Evolutionary conservation across 2,113 vertebrate species (phyloP), one percentile per base, ranked within the genome.

Genomic region (Struthio camelus): DNA sequence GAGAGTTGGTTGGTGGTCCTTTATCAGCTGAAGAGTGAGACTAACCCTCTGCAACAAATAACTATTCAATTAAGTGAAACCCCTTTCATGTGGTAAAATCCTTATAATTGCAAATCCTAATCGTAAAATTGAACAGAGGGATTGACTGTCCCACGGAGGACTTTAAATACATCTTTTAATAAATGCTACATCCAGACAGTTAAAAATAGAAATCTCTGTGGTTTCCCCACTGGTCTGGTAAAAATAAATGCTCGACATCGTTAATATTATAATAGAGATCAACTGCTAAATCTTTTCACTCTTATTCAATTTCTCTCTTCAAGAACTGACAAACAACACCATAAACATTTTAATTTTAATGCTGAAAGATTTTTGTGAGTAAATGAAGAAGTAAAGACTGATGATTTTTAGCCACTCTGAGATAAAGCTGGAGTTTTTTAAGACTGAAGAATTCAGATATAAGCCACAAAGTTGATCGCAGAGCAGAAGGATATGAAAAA

Each of bases 31-130:
- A 92, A 58, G 96, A 93, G 27, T 48, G 24, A 79, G 36, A n/a
- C 59, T 86, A 89, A 91, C 66, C 64, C 28, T 58, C 90, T 88
- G n/a, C n/a, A 91, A 80, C 42, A 97, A 93, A 85, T 73, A 95
- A 77, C 27, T 64, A 27, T 70, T 95, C 69, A 80, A 50, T 69
- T 67, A 95, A 80, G 16, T 51, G 7, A 95, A 88, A 67, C 11
- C 27, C 7, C 38, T 96, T 97, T 94, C 87, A 79, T 93, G 34
- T 92, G n/a, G 34, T 71, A 96, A 96, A 96, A 96, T 86, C 70
- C 77, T 75, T 90, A 87, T 95, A 96, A 96, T 86, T 96, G 84
- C 71, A 95, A 95, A 80, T 90, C 36, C 23, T 95, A 70, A 67
- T 96, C 78, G 73, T 90, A 97, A 90, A 78, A 95, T 83, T 30